Percentiles rank a stretch among this genome's conserved stretches.
Evolutionary conservation across 2,797 vertebrate genomes (phyloP).

Genomic region (Okamejei kenojei): DNA sequence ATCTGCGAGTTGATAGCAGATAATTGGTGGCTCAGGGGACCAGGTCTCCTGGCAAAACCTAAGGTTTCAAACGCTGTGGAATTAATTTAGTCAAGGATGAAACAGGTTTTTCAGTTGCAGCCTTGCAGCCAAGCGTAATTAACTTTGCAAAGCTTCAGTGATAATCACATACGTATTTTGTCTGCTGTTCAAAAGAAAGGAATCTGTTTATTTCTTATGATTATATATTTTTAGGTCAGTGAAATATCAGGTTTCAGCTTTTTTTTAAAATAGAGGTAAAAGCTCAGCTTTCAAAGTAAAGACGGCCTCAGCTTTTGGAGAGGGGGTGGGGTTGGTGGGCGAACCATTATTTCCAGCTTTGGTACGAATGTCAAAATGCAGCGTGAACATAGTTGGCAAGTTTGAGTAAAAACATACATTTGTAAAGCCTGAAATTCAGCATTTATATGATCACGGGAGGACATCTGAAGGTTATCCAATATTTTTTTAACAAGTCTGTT

Average conservation of each 20-base stretch:
- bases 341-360: neutral
- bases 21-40: conserved; percentile 60
- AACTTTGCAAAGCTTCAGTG: conserved; percentile 67
- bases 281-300: neutral
- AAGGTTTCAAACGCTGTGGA: conserved; percentile 51
- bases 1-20: conserved; percentile 56
- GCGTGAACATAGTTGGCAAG: neutral
- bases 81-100: conserved; percentile 63
- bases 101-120: conserved; percentile 60
- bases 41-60: conserved; percentile 53
- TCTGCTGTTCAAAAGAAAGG: conserved; percentile 66
- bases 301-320: neutral
- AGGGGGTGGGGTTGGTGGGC: neutral
- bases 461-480: conserved; percentile 20
- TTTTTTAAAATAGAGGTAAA: conserved; percentile 11
- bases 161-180: conserved; percentile 69
- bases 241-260: conserved; percentile 46
- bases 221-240: conserved; percentile 62
- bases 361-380: neutral
- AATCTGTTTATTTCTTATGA: conserved; percentile 53
- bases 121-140: conserved; percentile 61
- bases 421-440: conserved; percentile 5
- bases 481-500: neutral
- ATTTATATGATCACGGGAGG: neutral
- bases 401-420: neutral